These are phyloP conservation scores for Amia ocellicauda DNA, from an alignment of 2,113 vertebrate species.

Conservation along the genomic window DNA sequence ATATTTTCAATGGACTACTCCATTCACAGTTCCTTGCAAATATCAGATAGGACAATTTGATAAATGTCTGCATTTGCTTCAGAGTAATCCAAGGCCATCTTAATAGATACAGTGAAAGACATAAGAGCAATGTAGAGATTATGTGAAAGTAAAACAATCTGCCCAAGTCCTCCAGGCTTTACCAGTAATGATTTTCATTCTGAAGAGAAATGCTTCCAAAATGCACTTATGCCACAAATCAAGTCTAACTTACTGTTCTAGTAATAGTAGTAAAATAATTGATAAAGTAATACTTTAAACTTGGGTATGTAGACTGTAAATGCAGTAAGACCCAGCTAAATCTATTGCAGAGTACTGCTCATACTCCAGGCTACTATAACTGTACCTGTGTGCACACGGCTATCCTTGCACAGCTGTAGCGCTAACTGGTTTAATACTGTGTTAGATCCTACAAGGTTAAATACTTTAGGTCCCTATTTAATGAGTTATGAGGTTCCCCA, in stretches of 20 bases:
- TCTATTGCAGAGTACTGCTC: neutral
- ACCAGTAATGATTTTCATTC: too few species aligned
- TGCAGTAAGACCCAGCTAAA: slow-evolving; percentile 8
- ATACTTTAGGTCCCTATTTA: neutral
- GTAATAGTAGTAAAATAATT: neutral
- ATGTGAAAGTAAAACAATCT: too few species aligned
- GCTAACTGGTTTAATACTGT: neutral
- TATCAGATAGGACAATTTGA: too few species aligned
- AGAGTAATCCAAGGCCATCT: too few species aligned
- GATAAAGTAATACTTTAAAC: neutral
- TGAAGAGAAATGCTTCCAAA: neutral
- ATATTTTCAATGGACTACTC: too few species aligned
- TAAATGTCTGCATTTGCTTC: too few species aligned
- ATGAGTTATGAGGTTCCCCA: neutral
- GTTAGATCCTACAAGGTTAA: neutral
- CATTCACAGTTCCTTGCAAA: too few species aligned
- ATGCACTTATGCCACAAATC: neutral
- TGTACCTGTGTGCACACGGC: neutral
- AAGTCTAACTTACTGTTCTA: too few species aligned
- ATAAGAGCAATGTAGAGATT: too few species aligned
- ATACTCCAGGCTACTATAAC: neutral
- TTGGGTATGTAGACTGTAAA: neutral
- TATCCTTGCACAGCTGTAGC: neutral
- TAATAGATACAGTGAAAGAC: too few species aligned
- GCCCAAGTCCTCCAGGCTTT: too few species aligned